These are phyloP conservation scores for Andrena cerasifolii DNA, from an alignment of 1,140 invertebrate genomes.

Conservation along the genomic window DNA sequence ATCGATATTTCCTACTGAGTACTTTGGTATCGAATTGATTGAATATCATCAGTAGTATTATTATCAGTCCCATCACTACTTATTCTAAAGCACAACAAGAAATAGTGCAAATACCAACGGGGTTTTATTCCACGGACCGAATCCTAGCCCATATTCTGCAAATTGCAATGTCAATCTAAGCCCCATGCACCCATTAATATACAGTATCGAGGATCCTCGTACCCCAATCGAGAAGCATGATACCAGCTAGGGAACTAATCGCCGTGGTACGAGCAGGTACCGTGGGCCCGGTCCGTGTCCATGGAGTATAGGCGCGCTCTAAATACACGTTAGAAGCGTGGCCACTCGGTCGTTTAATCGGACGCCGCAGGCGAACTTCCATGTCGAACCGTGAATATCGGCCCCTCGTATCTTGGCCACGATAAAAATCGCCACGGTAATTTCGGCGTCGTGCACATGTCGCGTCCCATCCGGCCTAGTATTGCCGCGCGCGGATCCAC, in stretches of 20 bases:
- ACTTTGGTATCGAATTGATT: too few species aligned
- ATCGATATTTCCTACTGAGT: too few species aligned
- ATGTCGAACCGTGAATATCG: slow-evolving; percentile 80
- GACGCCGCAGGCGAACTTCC: slow-evolving; percentile 70
- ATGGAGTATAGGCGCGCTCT: slow-evolving; percentile 41
- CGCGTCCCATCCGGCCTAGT: slow-evolving; percentile 67
- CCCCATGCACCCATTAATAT: too few species aligned
- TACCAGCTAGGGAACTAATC: slow-evolving; percentile 56
- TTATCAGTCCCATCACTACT: too few species aligned
- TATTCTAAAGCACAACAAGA: too few species aligned
- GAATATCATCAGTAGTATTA: too few species aligned
- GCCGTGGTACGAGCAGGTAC: slow-evolving; percentile 63
- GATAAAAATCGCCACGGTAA: slow-evolving; percentile 79
- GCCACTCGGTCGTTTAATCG: slow-evolving; percentile 73
- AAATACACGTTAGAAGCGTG: slow-evolving; percentile 68
- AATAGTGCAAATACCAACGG: too few species aligned
- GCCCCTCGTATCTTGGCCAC: slow-evolving; percentile 70
- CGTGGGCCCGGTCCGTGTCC: slow-evolving; percentile 15
- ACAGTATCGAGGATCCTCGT: too few species aligned
- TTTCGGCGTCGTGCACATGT: slow-evolving; percentile 81
- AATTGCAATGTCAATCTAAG: too few species aligned
- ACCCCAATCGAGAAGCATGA: too few species aligned
- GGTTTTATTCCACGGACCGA: too few species aligned
- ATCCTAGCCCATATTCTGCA: too few species aligned
- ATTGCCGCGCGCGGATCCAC: slow-evolving; percentile 52